Percentiles rank a stretch among this genome's conserved stretches.
Conservation (phyloP, 2,113 vertebrate genomes). For the Bos javanicus region DNA sequence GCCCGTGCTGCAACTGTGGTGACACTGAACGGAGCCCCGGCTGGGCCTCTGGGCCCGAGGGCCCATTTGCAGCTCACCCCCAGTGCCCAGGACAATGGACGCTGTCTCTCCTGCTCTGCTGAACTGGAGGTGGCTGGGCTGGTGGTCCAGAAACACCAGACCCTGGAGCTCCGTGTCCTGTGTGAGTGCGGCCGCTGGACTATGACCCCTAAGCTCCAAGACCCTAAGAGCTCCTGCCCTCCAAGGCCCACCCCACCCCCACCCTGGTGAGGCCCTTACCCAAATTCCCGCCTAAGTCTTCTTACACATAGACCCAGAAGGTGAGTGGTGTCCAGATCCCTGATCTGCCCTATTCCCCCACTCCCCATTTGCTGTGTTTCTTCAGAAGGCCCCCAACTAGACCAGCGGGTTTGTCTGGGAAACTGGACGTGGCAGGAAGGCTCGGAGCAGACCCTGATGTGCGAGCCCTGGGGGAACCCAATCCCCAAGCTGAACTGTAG, state of each 20-base stretch:
- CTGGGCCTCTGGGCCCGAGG: accelerated
- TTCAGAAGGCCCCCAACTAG: constrained; percentile 62
- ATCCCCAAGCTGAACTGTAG: constrained; percentile 1
- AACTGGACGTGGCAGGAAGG: constrained; percentile 46
- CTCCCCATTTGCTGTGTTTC: background rate
- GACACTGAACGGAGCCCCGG: accelerated
- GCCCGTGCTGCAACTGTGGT: accelerated
- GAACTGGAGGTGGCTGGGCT: background rate
- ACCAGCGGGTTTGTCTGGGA: background rate
- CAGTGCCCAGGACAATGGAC: accelerated
- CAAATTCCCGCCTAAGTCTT: no score
- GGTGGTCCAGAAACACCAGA: background rate
- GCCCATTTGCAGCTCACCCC: accelerated
- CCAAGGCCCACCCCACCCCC: accelerated
- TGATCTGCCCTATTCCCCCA: background rate
- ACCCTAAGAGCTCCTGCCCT: background rate
- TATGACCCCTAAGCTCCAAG: background rate
- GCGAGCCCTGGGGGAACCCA: constrained; percentile 62
- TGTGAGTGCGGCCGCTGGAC: constrained; percentile 55
- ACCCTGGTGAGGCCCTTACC: background rate
- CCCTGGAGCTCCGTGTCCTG: background rate
- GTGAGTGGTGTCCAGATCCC: background rate
- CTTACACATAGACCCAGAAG: background rate
- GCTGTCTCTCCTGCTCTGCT: constrained; percentile 37
- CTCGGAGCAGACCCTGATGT: constrained; percentile 3